Evolutionary conservation across 1,140 invertebrate genomes (phyloP), one percentile per base, ranked within the genome.

Genomic region (Arctopsyche grandis): DNA sequence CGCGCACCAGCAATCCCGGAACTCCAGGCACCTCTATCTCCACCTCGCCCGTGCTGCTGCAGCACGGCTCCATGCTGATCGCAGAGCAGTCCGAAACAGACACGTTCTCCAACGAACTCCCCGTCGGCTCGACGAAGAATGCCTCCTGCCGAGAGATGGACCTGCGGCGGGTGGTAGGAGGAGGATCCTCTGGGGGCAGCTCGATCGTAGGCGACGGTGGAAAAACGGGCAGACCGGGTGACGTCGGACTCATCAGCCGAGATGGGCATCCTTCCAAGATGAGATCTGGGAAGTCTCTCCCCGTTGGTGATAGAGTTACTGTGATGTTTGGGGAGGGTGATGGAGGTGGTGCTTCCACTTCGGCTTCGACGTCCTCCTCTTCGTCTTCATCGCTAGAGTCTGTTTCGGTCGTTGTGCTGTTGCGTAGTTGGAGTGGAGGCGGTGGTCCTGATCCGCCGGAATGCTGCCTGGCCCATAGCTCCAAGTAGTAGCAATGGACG

Each of bases 101-200:
- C 1, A 92, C 90, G 82, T 92, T 92, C 83, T 92, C 91, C 69
- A 92, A 84, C 1, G 91, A 92, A 80, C 89, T 91, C n/a, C 91
- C 90, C 0, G 90, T 91, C 0, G 91, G 90, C 83, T 94, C 93
- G 9, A 91, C 88, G 63, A 94, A 93, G 81, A 94, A 93, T 0
- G 94, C 94, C 84, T 95, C 93, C 84, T 95, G 94, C 7, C 94
- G 89, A 52, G 94, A 92, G 38, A 93, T 92, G 0, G 91, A 94
- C 69, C 91, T 91, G 83, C 90, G 89, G 79, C 90, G 87, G 43
- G 85, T 80, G 3, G 87, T 85, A 22, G 82, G 79, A 9, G 84
- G 73, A 19, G 86, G 85, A 70, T 90, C 88, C 0, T 89, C 87
- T 7, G 89, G 89, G 80, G 90, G 88, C 52, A 90, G 82, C 80